Evolutionary conservation across 2,888 invertebrate genomes (phyloP).

Genomic region (Eretmocerus hayati): DNA sequence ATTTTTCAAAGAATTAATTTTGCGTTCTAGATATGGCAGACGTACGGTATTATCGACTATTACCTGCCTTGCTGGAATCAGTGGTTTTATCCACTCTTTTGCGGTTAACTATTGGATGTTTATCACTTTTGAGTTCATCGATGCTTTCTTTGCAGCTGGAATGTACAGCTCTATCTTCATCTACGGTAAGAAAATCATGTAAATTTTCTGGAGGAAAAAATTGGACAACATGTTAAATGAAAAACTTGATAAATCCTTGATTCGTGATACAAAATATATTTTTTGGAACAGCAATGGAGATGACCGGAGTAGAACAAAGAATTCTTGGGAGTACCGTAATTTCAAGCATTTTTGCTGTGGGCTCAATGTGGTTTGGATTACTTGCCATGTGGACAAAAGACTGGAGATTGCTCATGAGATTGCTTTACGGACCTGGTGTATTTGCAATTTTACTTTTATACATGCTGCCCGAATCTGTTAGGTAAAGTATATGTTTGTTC

Average conservation of each 20-base stretch:
- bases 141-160: constrained; percentile 63
- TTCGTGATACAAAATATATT: too few relatives aligned
- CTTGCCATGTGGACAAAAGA: constrained; percentile 60
- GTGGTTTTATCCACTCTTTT: constrained; percentile 63
- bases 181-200: constrained; percentile 60
- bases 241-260: too few relatives aligned
- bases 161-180: constrained; percentile 69
- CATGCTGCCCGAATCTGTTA: constrained; percentile 64
- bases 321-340: constrained; percentile 66
- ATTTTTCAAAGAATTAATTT: background rate
- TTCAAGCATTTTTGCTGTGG: constrained; percentile 64
- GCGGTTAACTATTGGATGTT: constrained; percentile 65
- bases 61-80: constrained; percentile 55
- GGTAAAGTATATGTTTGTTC: constrained; percentile 28
- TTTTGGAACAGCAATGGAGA: constrained; percentile 60
- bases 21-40: constrained; percentile 54
- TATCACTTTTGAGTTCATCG: constrained; percentile 62
- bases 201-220: too few relatives aligned
- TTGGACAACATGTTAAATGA: too few relatives aligned
- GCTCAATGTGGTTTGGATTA: constrained; percentile 61
- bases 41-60: constrained; percentile 55
- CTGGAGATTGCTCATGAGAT: constrained; percentile 62
- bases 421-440: constrained; percentile 61
- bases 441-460: constrained; percentile 61
- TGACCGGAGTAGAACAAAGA: constrained; percentile 67